These are phyloP conservation scores for Heliothis subflexa DNA, from an alignment of 1,140 invertebrate species.

Conservation along the genomic window DNA sequence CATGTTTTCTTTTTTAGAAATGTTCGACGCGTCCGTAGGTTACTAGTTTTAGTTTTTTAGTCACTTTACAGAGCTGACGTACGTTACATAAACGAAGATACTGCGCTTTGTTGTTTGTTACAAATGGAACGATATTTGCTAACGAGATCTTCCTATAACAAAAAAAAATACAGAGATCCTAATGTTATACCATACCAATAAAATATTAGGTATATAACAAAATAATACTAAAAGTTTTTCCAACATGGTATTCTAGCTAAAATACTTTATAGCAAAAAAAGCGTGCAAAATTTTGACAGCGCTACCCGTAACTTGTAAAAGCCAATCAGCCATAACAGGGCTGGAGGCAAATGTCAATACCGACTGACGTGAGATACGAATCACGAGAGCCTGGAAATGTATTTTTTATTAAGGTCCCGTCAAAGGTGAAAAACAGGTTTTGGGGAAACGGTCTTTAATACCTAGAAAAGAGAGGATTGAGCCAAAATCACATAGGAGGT, in stretches of 20 bases:
- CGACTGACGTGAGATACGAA: slow-evolving; percentile 62
- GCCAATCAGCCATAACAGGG: slow-evolving; percentile 68
- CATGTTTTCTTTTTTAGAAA: slow-evolving; percentile 48
- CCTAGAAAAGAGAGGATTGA: not conserved
- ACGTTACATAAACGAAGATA: slow-evolving; percentile 7
- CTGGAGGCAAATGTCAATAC: slow-evolving; percentile 65
- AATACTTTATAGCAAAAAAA: not conserved
- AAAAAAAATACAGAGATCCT: not conserved
- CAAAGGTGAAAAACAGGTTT: slow-evolving; percentile 30
- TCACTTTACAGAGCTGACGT: not conserved
- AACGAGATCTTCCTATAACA: no score
- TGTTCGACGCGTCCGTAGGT: slow-evolving; percentile 13
- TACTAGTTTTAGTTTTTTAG: slow-evolving; percentile 5
- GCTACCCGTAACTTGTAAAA: slow-evolving; percentile 70
- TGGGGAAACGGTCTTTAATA: not conserved
- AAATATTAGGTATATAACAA: no score
- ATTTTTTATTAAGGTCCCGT: slow-evolving; percentile 61
- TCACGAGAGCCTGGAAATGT: slow-evolving; percentile 58
- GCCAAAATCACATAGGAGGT: no score
- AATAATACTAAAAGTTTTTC: not conserved
- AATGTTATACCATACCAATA: not conserved
- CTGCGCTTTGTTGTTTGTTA: not conserved
- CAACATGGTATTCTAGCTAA: not conserved
- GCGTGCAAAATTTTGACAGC: slow-evolving; percentile 54
- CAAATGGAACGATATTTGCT: not conserved